Percentiles rank a stretch among this genome's conserved stretches.
Conservation (phyloP, 2,113 vertebrate species). For the Pelusios castaneus region DNA sequence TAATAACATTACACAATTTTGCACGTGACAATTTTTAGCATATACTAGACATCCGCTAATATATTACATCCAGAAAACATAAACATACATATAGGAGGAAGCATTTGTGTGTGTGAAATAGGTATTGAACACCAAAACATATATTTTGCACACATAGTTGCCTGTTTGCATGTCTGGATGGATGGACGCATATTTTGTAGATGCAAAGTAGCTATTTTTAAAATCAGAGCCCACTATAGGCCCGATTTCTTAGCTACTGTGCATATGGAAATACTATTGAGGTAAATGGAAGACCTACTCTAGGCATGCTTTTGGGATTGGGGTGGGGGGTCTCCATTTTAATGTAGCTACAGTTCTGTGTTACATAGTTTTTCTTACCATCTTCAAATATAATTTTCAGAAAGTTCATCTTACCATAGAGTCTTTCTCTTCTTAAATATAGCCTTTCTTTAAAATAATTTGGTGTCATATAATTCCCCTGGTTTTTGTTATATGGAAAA, state of each 20-base stretch:
- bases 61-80: fast-evolving
- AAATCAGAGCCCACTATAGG: not conserved
- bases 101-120: not conserved
- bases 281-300: not conserved
- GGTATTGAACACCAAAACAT: fast-evolving
- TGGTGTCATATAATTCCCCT: not conserved
- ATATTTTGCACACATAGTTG: not conserved
- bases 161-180: not conserved
- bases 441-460: constrained; percentile 13
- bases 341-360: not conserved
- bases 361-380: not conserved
- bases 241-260: not conserved
- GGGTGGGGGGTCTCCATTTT: not conserved
- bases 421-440: not conserved
- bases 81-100: fast-evolving
- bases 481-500: not conserved
- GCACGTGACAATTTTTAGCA: not conserved
- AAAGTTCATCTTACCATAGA: not conserved
- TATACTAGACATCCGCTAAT: not conserved
- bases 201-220: not conserved
- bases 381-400: not conserved
- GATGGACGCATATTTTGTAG: fast-evolving
- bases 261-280: not conserved
- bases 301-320: not conserved
- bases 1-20: not conserved